Base-by-base conservation (phyloP, 2,888 invertebrate species). In the Biston stratarius region DNA sequence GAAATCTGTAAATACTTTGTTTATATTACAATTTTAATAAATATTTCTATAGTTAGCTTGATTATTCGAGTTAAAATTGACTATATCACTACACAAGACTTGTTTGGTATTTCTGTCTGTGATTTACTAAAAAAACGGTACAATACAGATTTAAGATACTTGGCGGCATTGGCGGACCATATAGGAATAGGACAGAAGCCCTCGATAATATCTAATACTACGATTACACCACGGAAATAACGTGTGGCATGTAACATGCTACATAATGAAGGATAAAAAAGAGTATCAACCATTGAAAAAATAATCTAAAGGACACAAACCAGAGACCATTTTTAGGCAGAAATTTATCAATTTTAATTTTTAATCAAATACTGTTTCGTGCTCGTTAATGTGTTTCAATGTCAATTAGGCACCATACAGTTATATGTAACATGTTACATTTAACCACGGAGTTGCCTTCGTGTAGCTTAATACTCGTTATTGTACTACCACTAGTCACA, bases 401-500 rank as follows among this genome's bases (percentile, higher is more conserved):
- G 24, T 2, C 24, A 24, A 24, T 24, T 24, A 24, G 24, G 24
- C 24, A 24, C 3, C 24, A 24, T 2, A 2, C 24, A 24, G 24
- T 24, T 24, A 5, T 38, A 38, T 38, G 38, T 38, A 38, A 9
- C 38, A 38, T 38, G 33, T 15, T 33, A 42, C 15, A 42, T 33
- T n/a, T 5, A 7, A n/a, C 24, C 42, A 33, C 24, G 42, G 42
- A 42, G 12, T 42, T 33, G 11, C 42, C n/a, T 33, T 55, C n/a
- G 36, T 24, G 55, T 55, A 14, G 55, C 12, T 64, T 42, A 60
- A 48, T 60, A 51, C 10, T 61, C 24, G 24, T 61, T 66, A 66
- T 57, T 67, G 66, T 66, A 52, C 66, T 67, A 61, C 47, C 61
- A 67, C 66, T 57, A 66, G 70, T 69, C 62, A 71, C 47, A n/a